phyloP scores from a whole-genome alignment of 2,797 vertebrate species.

The Cichlasoma orientale region DNA sequence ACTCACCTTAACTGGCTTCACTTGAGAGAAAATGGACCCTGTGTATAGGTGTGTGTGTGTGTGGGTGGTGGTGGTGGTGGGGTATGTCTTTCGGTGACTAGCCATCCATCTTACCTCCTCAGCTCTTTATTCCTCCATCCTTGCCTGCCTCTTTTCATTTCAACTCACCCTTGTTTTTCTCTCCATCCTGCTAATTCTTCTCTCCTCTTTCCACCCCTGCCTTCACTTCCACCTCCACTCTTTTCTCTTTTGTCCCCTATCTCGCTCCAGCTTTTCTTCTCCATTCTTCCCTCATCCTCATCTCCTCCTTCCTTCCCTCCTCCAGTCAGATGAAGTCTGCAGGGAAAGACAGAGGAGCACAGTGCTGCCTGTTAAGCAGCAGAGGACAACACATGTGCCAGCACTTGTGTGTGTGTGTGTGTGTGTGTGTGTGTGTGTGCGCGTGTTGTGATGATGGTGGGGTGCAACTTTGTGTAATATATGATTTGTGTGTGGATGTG shows the following conservation, averaged over 20 bases:
- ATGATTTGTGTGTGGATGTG: background rate
- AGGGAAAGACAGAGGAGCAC: conserved; percentile 45
- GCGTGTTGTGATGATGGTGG: background rate
- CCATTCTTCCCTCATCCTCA: background rate
- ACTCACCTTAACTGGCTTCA: conserved; percentile 44
- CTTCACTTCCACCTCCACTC: background rate
- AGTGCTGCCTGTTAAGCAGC: conserved; percentile 70
- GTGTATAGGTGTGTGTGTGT: conserved; percentile 16
- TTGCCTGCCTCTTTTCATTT: background rate
- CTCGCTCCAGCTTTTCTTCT: background rate
- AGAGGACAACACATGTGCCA: conserved; percentile 30
- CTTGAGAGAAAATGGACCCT: conserved; percentile 25
- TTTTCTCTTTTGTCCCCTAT: background rate
- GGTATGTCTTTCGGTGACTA: conserved; percentile 10
- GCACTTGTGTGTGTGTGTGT: conserved; percentile 18
- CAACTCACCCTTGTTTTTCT: conserved; percentile 1
- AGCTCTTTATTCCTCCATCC: conserved; percentile 6
- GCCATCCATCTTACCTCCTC: conserved; percentile 5
- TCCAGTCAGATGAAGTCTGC: conserved; percentile 44
- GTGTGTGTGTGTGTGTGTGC: conserved; percentile 2
- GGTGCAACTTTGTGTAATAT: background rate
- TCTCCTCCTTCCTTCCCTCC: conserved; percentile 2
- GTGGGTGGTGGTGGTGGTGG: too few relatives aligned
- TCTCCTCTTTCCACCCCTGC: background rate
- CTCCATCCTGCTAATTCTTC: background rate